Evolutionary conservation across 2,797 vertebrate species (phyloP).

Genomic region (Pogoniulus pusillus): DNA sequence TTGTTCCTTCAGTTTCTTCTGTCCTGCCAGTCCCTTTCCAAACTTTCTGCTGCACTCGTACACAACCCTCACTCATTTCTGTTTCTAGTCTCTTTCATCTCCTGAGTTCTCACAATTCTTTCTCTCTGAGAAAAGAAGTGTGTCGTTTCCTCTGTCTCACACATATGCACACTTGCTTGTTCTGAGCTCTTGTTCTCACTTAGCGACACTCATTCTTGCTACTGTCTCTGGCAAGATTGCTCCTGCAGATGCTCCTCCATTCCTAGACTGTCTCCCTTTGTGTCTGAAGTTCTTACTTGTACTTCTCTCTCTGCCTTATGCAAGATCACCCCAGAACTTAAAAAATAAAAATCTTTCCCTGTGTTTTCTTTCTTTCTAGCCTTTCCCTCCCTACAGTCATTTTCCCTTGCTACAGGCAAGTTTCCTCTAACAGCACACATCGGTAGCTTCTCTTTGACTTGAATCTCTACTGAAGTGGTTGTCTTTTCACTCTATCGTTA

Average conservation of each 20-base stretch:
- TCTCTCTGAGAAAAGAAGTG: not conserved
- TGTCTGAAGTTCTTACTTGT: not conserved
- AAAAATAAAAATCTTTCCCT: not conserved
- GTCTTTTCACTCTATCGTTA: not conserved
- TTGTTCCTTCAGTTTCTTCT: not conserved
- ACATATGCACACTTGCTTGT: not conserved
- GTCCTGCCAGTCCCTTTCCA: not conserved
- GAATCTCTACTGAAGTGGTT: not conserved
- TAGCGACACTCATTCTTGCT: not conserved
- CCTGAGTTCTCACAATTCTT: not conserved
- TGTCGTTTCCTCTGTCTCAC: not conserved
- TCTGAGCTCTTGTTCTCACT: slow-evolving; percentile 3
- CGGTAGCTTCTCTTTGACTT: not conserved
- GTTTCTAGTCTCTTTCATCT: not conserved
- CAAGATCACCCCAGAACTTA: not conserved
- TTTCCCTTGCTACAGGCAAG: not conserved
- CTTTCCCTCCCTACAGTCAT: not conserved
- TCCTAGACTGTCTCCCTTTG: not conserved
- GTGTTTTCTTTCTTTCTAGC: not conserved
- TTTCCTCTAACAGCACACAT: not conserved
- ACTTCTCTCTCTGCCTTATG: not conserved
- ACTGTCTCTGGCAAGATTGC: not conserved
- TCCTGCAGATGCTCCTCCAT: not conserved
- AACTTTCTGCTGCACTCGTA: slow-evolving; percentile 21
- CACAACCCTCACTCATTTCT: not conserved